Percentiles rank a stretch among this genome's conserved stretches.
Conservation (phyloP, 92 coral and sea anemone genomes). For the Pocillopora meandrina region DNA sequence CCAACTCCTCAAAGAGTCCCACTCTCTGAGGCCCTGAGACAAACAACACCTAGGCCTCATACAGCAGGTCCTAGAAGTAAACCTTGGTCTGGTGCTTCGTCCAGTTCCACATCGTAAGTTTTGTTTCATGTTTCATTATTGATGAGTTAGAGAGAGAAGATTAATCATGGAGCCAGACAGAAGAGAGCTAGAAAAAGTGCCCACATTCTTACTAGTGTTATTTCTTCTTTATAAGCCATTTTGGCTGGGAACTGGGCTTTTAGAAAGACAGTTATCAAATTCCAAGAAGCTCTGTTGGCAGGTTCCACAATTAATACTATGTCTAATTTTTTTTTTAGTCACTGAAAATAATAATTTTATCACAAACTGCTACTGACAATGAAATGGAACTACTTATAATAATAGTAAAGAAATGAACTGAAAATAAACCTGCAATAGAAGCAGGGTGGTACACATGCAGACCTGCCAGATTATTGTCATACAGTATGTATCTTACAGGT, state of each 20-base stretch:
- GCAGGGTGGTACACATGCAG: too few relatives aligned
- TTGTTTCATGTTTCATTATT: not conserved
- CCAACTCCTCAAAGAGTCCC: slow-evolving; percentile 42
- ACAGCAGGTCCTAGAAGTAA: slow-evolving; percentile 57
- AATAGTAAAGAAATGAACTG: too few relatives aligned
- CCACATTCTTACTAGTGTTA: too few relatives aligned
- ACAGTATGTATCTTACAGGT: not conserved
- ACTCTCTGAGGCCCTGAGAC: slow-evolving; percentile 22
- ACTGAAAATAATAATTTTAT: too few relatives aligned
- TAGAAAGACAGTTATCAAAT: not conserved
- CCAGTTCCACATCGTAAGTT: slow-evolving; percentile 84
- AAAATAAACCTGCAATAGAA: too few relatives aligned
- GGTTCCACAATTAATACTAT: too few relatives aligned
- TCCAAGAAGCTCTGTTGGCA: too few relatives aligned
- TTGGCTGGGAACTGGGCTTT: not conserved
- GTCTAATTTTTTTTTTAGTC: too few relatives aligned
- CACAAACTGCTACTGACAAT: too few relatives aligned
- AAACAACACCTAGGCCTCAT: slow-evolving; percentile 60
- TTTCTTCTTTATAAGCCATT: too few relatives aligned
- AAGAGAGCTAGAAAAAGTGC: not conserved
- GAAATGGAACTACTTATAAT: too few relatives aligned
- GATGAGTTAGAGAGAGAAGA: slow-evolving; percentile 26
- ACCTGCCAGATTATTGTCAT: too few relatives aligned
- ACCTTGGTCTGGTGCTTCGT: slow-evolving; percentile 68
- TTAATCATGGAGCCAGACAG: not conserved